Evolutionary conservation across 2,888 invertebrate genomes (phyloP).

Genomic region (Iphiclides podalirius): DNA sequence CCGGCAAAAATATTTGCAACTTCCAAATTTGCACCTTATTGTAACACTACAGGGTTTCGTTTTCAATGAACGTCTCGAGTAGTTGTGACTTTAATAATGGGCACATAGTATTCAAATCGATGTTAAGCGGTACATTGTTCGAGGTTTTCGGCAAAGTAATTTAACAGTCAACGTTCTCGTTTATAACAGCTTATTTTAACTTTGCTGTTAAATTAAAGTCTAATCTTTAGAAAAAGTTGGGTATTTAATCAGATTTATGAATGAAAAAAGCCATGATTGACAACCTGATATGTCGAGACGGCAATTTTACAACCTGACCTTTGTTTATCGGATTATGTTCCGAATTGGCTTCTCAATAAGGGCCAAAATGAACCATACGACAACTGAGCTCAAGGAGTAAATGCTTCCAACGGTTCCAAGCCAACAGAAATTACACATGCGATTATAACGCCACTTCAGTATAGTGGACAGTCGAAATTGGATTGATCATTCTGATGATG

Average conservation of each 20-base stretch:
- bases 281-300: not conserved
- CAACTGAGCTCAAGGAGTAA: not conserved
- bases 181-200: not conserved
- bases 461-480: conserved; percentile 11
- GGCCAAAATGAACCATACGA: not conserved
- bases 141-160: conserved; percentile 8
- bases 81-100: conserved; percentile 7
- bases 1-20: not conserved
- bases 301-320: not conserved
- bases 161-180: not conserved
- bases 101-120: conserved; percentile 6
- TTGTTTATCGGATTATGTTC: conserved; percentile 4
- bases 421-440: not conserved
- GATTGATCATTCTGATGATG: not conserved
- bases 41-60: not conserved
- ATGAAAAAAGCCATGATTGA: conserved; percentile 10
- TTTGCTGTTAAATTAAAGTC: not conserved
- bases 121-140: conserved; percentile 8
- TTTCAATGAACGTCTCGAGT: not conserved
- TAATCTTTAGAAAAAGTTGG: not conserved
- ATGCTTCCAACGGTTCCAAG: conserved; percentile 1
- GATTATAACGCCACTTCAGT: not conserved
- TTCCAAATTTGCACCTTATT: not conserved
- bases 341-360: not conserved
- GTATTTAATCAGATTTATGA: conserved; percentile 1